These are phyloP conservation scores for Genyomyrus donnyi DNA, from an alignment of 2,113 vertebrate species.

Conservation along the genomic window DNA sequence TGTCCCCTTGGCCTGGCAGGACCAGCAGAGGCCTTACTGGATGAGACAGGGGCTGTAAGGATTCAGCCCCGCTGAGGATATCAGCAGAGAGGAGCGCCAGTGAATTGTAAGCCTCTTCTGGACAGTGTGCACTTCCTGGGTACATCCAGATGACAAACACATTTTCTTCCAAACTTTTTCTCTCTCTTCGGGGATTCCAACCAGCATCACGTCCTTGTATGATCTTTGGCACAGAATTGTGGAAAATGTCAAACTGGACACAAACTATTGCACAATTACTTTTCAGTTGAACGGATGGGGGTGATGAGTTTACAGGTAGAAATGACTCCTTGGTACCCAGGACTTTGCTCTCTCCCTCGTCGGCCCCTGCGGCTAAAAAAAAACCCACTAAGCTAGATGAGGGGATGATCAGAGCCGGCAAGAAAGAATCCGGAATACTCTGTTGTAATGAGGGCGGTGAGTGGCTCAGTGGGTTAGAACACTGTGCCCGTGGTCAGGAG, in stretches of 20 bases:
- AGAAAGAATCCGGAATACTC: not conserved
- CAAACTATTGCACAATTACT: conserved; percentile 18
- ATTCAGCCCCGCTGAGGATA: conserved; percentile 14
- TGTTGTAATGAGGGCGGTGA: not conserved
- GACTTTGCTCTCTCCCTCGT: conserved; percentile 13
- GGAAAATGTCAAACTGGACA: conserved; percentile 37
- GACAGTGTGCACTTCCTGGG: conserved; percentile 32
- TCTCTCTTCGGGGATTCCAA: conserved; percentile 34
- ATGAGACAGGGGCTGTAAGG: conserved; percentile 19
- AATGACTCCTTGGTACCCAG: conserved; percentile 8
- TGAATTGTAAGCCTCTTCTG: conserved; percentile 36
- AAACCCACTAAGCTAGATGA: not conserved
- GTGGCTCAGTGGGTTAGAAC: not conserved
- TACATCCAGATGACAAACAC: conserved; percentile 45
- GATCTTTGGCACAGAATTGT: conserved; percentile 41
- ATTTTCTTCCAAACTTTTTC: conserved; percentile 28
- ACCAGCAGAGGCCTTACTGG: not conserved
- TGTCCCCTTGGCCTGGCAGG: not conserved
- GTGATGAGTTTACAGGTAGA: conserved; percentile 20
- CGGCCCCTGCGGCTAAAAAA: not conserved
- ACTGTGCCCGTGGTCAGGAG: not conserved
- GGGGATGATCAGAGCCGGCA: not conserved
- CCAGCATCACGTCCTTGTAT: conserved; percentile 30
- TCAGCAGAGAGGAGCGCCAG: conserved; percentile 16
- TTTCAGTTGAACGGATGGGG: conserved; percentile 33